Base-by-base conservation (phyloP, 1,140 invertebrate genomes). In the Dinoponera quadriceps region DNA sequence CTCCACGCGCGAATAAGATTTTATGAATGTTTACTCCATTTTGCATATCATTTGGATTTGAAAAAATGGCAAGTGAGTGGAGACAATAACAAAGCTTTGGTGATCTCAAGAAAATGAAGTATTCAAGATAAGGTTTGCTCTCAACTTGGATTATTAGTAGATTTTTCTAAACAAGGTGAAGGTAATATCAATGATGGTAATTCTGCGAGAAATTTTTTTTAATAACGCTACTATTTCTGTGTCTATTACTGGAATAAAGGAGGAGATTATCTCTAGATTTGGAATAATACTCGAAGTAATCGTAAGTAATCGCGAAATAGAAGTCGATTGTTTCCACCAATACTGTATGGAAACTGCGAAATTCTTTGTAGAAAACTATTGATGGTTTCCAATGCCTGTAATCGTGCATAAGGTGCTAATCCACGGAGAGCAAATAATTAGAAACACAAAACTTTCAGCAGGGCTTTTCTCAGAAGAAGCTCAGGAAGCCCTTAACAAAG, bases 31-130 rank as follows among this genome's bases (percentile, higher is more conserved):
- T 69, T 69, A 69, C 49, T 54, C 22, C 66, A 69, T 49, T 4
- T 69, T 51, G 27, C 44, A 14, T 69, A 69, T 3, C n/a, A 48
- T 27, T 69, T 48, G 20, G 49, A 49, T 69, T 27, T 69, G 22
- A 69, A 49, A 25, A 69, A 69, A 49, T 69, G 48, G 66, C 66
- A 69, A 69, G 44, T 54, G n/a, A 69, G 66, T 5, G 66, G 66
- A 62, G 27, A 62, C 27, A 4, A 62, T 29, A 33, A 16, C 9
- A 62, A 62, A 62, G 16, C 59, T 29, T 60, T 60, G 59, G 59
- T 60, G 25, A 14, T 25, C 13, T n/a, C 29, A 14, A 62, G 29
- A 62, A 62, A 62, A 62, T 25, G 27, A 62, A 62, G 25, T 5
- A 62, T 62, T 62, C 59, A 62, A 62, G 27, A 60, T 60, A 29